Evolutionary conservation across 2,113 vertebrate genomes (phyloP), one percentile per base, ranked within the genome.

Genomic region (Tapirus terrestris): DNA sequence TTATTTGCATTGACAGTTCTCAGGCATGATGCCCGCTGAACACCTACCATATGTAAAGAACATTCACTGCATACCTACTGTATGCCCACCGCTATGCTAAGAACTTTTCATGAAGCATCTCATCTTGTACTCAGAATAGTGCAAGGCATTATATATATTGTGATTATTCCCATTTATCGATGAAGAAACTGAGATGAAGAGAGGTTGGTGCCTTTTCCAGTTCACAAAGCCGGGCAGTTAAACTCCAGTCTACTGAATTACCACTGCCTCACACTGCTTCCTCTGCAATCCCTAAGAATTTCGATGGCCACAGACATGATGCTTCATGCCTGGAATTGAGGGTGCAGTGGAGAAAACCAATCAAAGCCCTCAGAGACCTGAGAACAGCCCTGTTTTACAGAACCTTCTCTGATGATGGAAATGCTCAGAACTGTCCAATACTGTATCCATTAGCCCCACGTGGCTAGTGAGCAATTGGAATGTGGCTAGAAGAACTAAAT

Each of bases 81-180:
- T 2, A 31, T 11, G 48, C 39, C 36, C 14, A 73, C 33, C 1
- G 0, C 16, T 9, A 25, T 2, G 11, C 23, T 16, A 25, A 72
- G 67, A 48, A 33, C 6, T 51, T 17, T n/a, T n/a, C 48, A 67
- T 20, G 23, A 90, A 75, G 36, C 3, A 17, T 20, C 48, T 60
- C 39, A 48, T 68, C 76, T 63, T 73, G 17, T 39, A 63, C 25
- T 31, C 73, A 87, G 27, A 85, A 25, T 8, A 76, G 6, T 43
- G 56, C 5, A 53, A n/a, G 2, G 9, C 45, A 36, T 39, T 56
- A 27, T 7, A 31, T 16, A 48, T 13, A 27, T 25, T 8, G 68
- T 23, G 16, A 90, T 43, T 18, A 16, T 60, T 39, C n/a, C 12
- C 21, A 48, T n/a, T 83, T 43, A 43, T 39, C 36, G 5, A 48